A percentile compares a stretch with the other conserved stretches of the same genome.
These are phyloP conservation scores for Steinernema scapterisci DNA, from an alignment of 2,888 invertebrate species.

Conservation along the genomic window DNA sequence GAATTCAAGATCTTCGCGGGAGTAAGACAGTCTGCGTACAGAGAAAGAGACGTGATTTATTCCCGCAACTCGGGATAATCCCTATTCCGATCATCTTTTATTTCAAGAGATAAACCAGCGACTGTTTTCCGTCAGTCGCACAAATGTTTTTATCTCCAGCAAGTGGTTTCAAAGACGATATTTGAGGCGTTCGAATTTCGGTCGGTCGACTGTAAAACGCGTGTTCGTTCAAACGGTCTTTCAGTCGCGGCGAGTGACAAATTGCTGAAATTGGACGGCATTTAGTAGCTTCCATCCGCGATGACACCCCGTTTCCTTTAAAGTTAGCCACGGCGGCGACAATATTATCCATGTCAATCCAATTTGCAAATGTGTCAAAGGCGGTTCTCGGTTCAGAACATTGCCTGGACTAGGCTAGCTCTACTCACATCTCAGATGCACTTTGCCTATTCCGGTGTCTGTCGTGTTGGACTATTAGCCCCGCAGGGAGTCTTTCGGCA, in stretches of 20 bases:
- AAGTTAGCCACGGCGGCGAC: not conserved
- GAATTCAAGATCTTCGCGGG: too few relatives aligned
- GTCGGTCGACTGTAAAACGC: slow-evolving; percentile 15
- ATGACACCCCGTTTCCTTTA: slow-evolving; percentile 3
- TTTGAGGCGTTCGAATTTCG: not conserved
- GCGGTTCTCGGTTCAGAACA: not conserved
- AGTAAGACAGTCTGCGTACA: too few relatives aligned
- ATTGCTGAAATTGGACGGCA: not conserved
- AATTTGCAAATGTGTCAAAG: slow-evolving; percentile 4
- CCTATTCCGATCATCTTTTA: not conserved
- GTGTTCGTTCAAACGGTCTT: not conserved
- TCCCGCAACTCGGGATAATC: not conserved
- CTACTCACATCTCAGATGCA: not conserved
- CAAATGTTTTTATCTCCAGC: too few relatives aligned
- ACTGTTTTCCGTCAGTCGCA: slow-evolving; percentile 11
- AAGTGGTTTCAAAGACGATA: not conserved
- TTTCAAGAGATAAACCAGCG: not conserved
- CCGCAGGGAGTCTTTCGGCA: not conserved
- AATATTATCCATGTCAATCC: slow-evolving; percentile 28
- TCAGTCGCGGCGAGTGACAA: not conserved
- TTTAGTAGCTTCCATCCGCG: not conserved
- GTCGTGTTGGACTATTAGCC: not conserved
- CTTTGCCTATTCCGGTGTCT: not conserved
- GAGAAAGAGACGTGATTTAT: too few relatives aligned
- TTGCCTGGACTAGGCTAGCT: not conserved